A percentile compares a stretch with the other conserved stretches of the same genome.
These are phyloP conservation scores for Limulus polyphemus DNA, from an alignment of 2,888 invertebrate species.

Conservation along the genomic window DNA sequence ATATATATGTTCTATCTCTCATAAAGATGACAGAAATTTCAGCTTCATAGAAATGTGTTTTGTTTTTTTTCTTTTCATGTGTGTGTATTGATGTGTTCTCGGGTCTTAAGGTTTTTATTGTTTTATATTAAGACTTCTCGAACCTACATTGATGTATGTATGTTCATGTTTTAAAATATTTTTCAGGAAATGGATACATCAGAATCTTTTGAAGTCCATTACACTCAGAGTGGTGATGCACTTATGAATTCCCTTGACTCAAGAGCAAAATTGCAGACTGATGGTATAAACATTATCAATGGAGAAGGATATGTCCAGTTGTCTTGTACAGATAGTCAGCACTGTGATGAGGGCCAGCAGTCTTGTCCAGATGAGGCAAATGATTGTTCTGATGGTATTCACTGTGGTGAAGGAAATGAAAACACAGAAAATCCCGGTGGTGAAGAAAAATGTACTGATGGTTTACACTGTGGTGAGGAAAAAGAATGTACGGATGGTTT, in stretches of 20 bases:
- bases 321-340: constrained; percentile 14
- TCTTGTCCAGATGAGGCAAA: neutral
- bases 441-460: constrained; percentile 1
- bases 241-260: neutral
- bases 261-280: neutral
- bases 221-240: neutral
- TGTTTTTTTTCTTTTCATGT: no score
- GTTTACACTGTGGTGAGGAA: constrained; percentile 3
- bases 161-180: no score
- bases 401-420: constrained; percentile 4
- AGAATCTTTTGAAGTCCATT: constrained; percentile 8
- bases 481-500: constrained; percentile 2
- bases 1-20: no score
- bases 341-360: constrained; percentile 5
- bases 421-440: neutral
- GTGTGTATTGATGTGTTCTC: no score
- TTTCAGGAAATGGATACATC: constrained; percentile 7
- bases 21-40: no score
- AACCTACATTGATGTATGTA: no score
- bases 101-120: no score
- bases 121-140: no score
- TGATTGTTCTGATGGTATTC: constrained; percentile 1
- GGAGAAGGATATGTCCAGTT: constrained; percentile 5
- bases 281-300: constrained; percentile 5
- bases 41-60: no score